Evolutionary conservation across 2,113 vertebrate species (phyloP), one percentile per base, ranked within the genome.

Genomic region (Seriola quinqueradiata): DNA sequence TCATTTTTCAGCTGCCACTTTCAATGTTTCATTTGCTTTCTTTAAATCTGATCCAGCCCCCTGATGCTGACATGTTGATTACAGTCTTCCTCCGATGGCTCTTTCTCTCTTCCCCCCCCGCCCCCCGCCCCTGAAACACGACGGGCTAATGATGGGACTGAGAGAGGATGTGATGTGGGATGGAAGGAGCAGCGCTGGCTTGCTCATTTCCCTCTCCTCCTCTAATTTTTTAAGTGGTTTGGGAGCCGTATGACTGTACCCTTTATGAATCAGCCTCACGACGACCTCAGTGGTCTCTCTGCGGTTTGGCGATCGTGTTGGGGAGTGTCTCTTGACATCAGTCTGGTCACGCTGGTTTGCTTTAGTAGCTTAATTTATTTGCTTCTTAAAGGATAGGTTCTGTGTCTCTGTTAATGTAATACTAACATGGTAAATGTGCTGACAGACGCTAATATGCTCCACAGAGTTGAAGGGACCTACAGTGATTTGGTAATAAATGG

Each of bases 1-100:
- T 75, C 69, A 36, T 69, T 83, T 70, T 21, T 12, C 52, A 2
- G 3, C 67, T 38, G 36, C 60, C 46, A 42, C 75, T 81, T 70
- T 38, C 52, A 79, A 76, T 17, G 66, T 70, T 58, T 81, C 21
- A n/a, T 67, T 81, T 61, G 17, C 68, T 61, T 44, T n/a, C 38
- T 73, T 71, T 71, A n/a, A 78, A 81, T 32, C 25, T 36, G 17
- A 74, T 83, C 44, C 68, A 36, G 68, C 57, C 58, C n/a, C 55
- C 59, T 0, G 10, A 73, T 2, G 44, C 44, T 76, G 89, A 90
- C 89, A 84, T 67, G 55, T 76, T 90, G 80, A 91, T 91, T 87
- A 85, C 70, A 89, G 85, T 67, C 73, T 48, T 28, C 1, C 11
- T 0, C 57, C 76, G 57, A 87, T 70, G 82, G 9, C 77, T 84